Evolutionary conservation across 2,888 invertebrate species (phyloP).

Genomic region (Belgica antarctica): DNA sequence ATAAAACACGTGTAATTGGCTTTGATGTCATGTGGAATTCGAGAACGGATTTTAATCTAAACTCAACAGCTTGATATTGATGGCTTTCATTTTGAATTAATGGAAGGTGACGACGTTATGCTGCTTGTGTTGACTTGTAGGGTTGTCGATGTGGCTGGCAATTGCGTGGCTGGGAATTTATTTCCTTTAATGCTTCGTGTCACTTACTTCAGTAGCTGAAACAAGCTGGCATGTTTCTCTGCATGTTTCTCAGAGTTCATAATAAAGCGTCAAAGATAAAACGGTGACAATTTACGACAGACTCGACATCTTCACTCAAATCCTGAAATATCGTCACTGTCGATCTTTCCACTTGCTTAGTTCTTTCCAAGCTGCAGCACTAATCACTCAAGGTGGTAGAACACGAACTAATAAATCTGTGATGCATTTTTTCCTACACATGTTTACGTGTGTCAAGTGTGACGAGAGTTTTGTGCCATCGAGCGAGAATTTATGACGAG

Average conservation of each 20-base stretch:
- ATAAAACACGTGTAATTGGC: conserved; percentile 33
- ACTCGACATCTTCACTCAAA: too few species aligned
- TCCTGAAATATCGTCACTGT: too few species aligned
- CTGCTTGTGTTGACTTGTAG: too few species aligned
- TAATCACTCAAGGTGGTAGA: background rate
- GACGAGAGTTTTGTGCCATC: background rate
- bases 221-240: too few species aligned
- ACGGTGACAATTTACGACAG: too few species aligned
- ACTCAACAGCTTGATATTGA: background rate
- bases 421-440: conserved; percentile 5
- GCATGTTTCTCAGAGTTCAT: too few species aligned
- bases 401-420: background rate
- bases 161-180: too few species aligned
- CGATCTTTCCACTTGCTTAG: background rate
- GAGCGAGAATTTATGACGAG: conserved; percentile 26
- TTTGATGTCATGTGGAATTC: background rate
- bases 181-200: too few species aligned
- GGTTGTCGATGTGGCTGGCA: too few species aligned
- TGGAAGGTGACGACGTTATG: background rate
- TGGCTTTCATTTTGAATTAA: conserved; percentile 5
- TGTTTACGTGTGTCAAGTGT: background rate
- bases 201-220: too few species aligned
- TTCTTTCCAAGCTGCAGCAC: background rate
- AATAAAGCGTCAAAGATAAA: background rate
- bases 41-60: background rate